These are phyloP conservation scores for Nematopogon swammerdamellus DNA, from an alignment of 2,888 invertebrate genomes.

Conservation along the genomic window DNA sequence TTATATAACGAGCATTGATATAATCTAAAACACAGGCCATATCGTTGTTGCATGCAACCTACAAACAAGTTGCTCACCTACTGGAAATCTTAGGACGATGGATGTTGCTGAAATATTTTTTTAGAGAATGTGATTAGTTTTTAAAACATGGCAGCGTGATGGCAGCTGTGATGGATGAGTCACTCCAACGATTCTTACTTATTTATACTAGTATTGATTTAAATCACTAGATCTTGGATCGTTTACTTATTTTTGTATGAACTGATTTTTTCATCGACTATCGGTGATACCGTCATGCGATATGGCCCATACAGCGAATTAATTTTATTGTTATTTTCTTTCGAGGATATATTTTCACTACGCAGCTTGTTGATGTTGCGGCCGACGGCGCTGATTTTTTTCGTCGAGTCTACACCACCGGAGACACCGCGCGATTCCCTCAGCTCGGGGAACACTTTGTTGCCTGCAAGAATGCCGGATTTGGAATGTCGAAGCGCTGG, in stretches of 20 bases:
- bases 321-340: constrained; percentile 30
- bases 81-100: too few relatives aligned
- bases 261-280: constrained; percentile 17
- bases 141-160: too few relatives aligned
- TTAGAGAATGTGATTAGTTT: too few relatives aligned
- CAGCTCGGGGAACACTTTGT: constrained; percentile 17
- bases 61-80: too few relatives aligned
- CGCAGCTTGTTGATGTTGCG: constrained; percentile 40
- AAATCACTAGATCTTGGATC: too few relatives aligned
- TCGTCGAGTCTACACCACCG: constrained; percentile 31
- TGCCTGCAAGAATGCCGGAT: constrained; percentile 21
- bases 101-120: too few relatives aligned
- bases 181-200: too few relatives aligned
- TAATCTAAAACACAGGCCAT: too few relatives aligned
- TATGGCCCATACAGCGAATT: constrained; percentile 40
- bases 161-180: too few relatives aligned
- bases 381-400: constrained; percentile 43
- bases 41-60: too few relatives aligned
- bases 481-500: constrained; percentile 27
- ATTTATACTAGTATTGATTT: too few relatives aligned
- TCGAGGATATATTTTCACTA: constrained; percentile 25
- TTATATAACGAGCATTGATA: too few relatives aligned
- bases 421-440: constrained; percentile 21
- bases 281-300: constrained; percentile 33
- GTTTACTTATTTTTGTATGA: neutral